Percentiles rank a stretch among this genome's conserved stretches.
Conservation (phyloP, 2,113 vertebrate genomes). For the Percina caprodes region DNA sequence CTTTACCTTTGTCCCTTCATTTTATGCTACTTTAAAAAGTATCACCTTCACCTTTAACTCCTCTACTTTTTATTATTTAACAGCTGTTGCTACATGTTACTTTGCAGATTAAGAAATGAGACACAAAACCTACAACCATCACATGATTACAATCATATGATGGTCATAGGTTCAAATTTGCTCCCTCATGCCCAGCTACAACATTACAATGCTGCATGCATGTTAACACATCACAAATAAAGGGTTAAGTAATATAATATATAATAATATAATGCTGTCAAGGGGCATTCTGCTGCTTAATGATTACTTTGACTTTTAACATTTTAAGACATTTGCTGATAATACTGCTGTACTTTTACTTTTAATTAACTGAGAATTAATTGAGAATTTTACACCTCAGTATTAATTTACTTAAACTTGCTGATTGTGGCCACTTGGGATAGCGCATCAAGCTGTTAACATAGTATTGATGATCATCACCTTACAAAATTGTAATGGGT, state of each 20-base stretch:
- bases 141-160: too few relatives aligned
- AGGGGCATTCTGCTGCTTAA: neutral
- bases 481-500: too few relatives aligned
- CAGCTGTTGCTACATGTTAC: neutral
- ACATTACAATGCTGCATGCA: neutral
- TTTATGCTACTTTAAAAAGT: neutral
- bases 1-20: neutral
- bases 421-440: neutral
- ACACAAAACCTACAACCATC: neutral
- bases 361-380: too few relatives aligned
- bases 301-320: neutral
- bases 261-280: neutral
- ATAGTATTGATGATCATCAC: too few relatives aligned
- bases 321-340: too few relatives aligned
- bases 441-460: neutral
- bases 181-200: neutral
- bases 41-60: neutral
- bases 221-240: neutral
- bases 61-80: neutral
- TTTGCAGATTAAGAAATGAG: slow-evolving; percentile 1
- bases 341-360: neutral
- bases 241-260: neutral
- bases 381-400: too few relatives aligned
- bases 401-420: neutral
- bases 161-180: neutral